Conservation (phyloP, 92 coral and sea anemone species). For the Zoanthus sansibaricus region DNA sequence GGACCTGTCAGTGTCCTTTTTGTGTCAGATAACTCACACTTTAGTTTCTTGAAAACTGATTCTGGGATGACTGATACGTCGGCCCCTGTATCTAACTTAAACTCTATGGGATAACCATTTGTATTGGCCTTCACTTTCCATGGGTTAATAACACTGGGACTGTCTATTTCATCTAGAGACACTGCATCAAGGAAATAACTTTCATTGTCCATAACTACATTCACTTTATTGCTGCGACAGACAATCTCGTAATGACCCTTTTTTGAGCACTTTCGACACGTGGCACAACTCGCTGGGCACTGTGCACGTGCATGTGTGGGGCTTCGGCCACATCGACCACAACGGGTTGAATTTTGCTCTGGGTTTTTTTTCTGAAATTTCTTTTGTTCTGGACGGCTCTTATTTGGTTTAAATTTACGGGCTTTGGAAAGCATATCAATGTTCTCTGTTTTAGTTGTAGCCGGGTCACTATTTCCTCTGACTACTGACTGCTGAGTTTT, state of each 20-base stretch:
- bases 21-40: neutral
- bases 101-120: neutral
- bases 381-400: neutral
- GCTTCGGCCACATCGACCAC: too few relatives aligned
- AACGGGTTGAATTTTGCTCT: too few relatives aligned
- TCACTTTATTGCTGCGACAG: too few relatives aligned
- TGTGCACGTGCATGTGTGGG: too few relatives aligned
- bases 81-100: slow-evolving; percentile 55
- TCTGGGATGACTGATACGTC: slow-evolving; percentile 57
- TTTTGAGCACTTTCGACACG: too few relatives aligned
- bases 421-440: slow-evolving; percentile 16
- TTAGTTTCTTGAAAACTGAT: neutral
- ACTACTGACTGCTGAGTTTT: slow-evolving; percentile 55
- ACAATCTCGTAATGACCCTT: too few relatives aligned
- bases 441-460: slow-evolving; percentile 20
- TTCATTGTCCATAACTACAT: too few relatives aligned
- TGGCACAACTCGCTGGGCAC: too few relatives aligned
- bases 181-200: slow-evolving; percentile 22
- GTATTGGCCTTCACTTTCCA: slow-evolving; percentile 40
- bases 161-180: slow-evolving; percentile 41
- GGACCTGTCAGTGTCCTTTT: slow-evolving; percentile 4
- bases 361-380: neutral
- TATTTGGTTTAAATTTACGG: slow-evolving; percentile 9
- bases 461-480: slow-evolving; percentile 26
- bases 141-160: slow-evolving; percentile 1